Percentiles rank a stretch among this genome's conserved stretches.
These are phyloP conservation scores for Hemithea aestivaria DNA, from an alignment of 2,888 invertebrate genomes.

Conservation along the genomic window DNA sequence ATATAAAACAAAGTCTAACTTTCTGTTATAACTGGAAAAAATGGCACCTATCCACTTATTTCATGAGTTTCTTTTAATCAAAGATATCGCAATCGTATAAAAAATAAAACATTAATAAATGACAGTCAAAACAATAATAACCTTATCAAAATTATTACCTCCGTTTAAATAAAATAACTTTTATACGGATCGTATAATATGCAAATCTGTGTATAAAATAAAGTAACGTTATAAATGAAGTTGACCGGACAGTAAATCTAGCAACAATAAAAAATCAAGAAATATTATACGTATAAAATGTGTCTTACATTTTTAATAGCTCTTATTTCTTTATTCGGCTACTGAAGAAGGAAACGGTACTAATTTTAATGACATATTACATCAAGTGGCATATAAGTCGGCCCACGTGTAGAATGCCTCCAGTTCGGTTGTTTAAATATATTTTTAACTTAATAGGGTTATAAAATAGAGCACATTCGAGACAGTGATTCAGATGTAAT, in stretches of 20 bases:
- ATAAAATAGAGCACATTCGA: constrained; percentile 16
- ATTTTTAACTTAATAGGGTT: constrained; percentile 17
- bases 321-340: constrained; percentile 60
- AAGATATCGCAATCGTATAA: too few relatives aligned
- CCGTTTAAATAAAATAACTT: constrained; percentile 18
- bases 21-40: too few relatives aligned
- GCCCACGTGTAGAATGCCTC: constrained; percentile 27
- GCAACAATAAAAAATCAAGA: constrained; percentile 53
- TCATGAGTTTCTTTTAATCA: too few relatives aligned
- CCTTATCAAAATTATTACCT: constrained; percentile 9
- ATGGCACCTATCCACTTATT: too few relatives aligned
- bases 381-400: constrained; percentile 37
- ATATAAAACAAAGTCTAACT: too few relatives aligned
- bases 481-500: neutral
- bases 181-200: constrained; percentile 42
- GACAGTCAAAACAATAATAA: constrained; percentile 4
- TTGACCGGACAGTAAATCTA: constrained; percentile 54
- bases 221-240: constrained; percentile 46
- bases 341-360: constrained; percentile 48
- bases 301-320: constrained; percentile 58
- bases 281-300: constrained; percentile 57
- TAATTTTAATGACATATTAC: constrained; percentile 47
- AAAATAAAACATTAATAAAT: neutral
- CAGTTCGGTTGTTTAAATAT: constrained; percentile 19
- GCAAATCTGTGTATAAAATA: constrained; percentile 48